These are phyloP conservation scores for Carassius auratus DNA, from an alignment of 2,113 vertebrate species.

Conservation along the genomic window DNA sequence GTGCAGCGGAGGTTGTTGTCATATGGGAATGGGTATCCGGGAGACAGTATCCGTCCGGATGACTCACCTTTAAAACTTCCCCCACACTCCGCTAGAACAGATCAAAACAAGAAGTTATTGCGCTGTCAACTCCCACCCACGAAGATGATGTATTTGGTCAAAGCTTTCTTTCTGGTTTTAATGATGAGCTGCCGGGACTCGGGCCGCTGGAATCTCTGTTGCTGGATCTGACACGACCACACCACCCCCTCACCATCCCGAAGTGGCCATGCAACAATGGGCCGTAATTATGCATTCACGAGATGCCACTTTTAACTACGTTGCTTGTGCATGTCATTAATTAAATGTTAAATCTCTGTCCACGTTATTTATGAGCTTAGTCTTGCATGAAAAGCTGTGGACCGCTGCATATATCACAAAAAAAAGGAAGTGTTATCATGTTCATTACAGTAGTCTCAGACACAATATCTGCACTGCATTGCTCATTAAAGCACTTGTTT, in stretches of 20 bases:
- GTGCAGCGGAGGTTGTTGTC: constrained; percentile 96
- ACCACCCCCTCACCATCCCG: not conserved
- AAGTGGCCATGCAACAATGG: not conserved
- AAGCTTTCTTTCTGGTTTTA: not conserved
- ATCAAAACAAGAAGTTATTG: constrained; percentile 42
- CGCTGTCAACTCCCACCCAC: constrained; percentile 7
- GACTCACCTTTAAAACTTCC: constrained; percentile 93
- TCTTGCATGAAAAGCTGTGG: constrained; percentile 45
- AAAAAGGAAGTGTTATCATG: constrained; percentile 56
- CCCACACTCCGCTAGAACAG: constrained; percentile 88
- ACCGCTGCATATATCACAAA: constrained; percentile 59
- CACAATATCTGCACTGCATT: not conserved
- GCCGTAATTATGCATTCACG: constrained; percentile 17
- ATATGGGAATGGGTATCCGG: constrained; percentile 97
- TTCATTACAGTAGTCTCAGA: constrained; percentile 6
- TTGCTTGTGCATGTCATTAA: constrained; percentile 54
- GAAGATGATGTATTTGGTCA: not conserved
- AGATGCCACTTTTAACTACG: constrained; percentile 13
- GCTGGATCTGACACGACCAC: not conserved
- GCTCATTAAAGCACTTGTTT: constrained; percentile 26
- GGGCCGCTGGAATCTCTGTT: not conserved
- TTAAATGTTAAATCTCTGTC: constrained; percentile 62
- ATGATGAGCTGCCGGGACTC: not conserved
- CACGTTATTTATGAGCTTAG: constrained; percentile 51
- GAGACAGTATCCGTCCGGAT: constrained; percentile 93